Evolutionary conservation across 2,797 vertebrate genomes (phyloP), one percentile per base, ranked within the genome.

Genomic region (Pampus argenteus): DNA sequence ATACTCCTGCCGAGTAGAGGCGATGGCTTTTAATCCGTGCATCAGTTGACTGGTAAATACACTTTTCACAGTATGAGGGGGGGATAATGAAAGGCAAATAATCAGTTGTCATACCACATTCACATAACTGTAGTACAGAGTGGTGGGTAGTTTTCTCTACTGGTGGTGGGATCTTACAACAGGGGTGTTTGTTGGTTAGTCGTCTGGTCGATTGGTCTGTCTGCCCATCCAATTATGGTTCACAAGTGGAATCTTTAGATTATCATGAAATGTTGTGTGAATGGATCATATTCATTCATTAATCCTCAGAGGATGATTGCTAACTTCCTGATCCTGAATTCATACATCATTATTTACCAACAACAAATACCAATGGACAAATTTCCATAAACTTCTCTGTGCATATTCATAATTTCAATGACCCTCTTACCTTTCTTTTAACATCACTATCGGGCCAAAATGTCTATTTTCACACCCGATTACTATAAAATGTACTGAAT

Each of bases 21-120:
- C 82, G 90, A 88, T 88, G 79, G 84, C 76, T 85, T 86, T 87
- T 89, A 87, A 90, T 91, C 84, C 80, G 83, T 76, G 80, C 81
- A 86, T 91, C 84, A 82, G 83, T 85, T 78, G 65, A 58, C 40
- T 26, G 58, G 79, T 82, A 75, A 91, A 88, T 67, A 82, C 75
- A 64, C 72, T 86, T 85, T 66, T 74, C 79, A 65, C 70, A 71
- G 52, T 65, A 15, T 61, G 62, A 71, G 74, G 73, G 56, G 66
- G 58, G 64, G 59, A 76, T 17, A 17, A 69, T 81, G 54, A 78
- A 76, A 38, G 45, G 44, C 72, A 44, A 72, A 22, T 81, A 69
- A 69, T 65, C 63, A 58, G 48, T 9, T 66, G 54, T 45, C 45
- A 3, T 47, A 17, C 57, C 34, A 17, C 63, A 56, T 73, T 60